These are phyloP conservation scores for Indri indri DNA, from an alignment of 2,113 vertebrate genomes.

Conservation along the genomic window DNA sequence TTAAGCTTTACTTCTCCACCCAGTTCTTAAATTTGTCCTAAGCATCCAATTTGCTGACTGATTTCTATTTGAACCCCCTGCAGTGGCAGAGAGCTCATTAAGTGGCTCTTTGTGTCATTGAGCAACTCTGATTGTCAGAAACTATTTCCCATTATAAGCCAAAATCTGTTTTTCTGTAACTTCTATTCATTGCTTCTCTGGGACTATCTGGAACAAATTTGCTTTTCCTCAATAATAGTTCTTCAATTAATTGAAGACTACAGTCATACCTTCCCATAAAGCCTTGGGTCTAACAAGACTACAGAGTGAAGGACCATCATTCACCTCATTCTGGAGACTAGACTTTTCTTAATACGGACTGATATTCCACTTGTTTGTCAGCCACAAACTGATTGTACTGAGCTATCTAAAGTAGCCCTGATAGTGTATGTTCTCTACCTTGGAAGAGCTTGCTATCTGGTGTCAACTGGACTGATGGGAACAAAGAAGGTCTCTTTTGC, in stretches of 20 bases:
- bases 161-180: background rate
- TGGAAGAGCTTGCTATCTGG: background rate
- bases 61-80: slow-evolving; percentile 25
- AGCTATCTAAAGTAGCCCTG: background rate
- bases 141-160: background rate
- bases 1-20: slow-evolving; percentile 23
- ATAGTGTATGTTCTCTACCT: background rate
- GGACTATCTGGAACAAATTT: slow-evolving; percentile 8
- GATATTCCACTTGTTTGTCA: slow-evolving; percentile 11
- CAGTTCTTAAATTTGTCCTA: slow-evolving; percentile 18
- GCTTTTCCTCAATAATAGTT: slow-evolving; percentile 5
- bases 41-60: slow-evolving; percentile 22
- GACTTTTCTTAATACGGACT: slow-evolving; percentile 13
- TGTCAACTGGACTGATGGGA: background rate
- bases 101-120: background rate
- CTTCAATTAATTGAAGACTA: slow-evolving; percentile 32
- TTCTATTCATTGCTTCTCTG: slow-evolving; percentile 19
- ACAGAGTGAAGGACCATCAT: background rate
- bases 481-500: background rate
- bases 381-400: background rate
- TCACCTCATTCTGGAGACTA: background rate
- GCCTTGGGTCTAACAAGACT: background rate
- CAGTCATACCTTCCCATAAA: background rate
- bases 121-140: slow-evolving; percentile 27
- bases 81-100: slow-evolving; percentile 11